Evolutionary conservation across 2,797 vertebrate genomes (phyloP).

Genomic region (Eulemur albifrons): DNA sequence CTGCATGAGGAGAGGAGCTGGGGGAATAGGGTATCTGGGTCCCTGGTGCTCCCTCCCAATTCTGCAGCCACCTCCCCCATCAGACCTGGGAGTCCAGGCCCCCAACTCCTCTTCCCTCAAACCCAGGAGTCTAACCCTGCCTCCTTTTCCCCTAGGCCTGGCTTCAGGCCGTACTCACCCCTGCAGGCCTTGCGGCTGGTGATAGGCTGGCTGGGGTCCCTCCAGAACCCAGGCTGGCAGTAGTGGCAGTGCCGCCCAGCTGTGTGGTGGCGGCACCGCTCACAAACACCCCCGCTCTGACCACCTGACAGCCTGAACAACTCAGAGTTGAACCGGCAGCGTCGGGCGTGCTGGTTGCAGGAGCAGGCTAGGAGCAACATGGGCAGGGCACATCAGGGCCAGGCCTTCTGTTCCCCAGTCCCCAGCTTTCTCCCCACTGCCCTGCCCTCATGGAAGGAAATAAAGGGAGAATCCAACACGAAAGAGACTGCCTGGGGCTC

Average conservation of each 20-base stretch:
- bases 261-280: conserved; percentile 93
- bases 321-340: conserved; percentile 94
- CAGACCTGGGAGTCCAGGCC: too few relatives aligned
- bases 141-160: not conserved
- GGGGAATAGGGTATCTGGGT: not conserved
- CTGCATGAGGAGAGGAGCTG: conserved; percentile 72
- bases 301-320: conserved; percentile 92
- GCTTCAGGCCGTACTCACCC: conserved; percentile 85
- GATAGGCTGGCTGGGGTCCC: conserved; percentile 88
- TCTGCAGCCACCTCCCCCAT: not conserved
- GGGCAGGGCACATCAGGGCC: not conserved
- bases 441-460: not conserved
- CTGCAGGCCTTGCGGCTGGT: conserved; percentile 91
- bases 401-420: fast-evolving
- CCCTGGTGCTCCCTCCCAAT: not conserved
- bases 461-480: fast-evolving
- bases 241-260: conserved; percentile 94
- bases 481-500: not conserved
- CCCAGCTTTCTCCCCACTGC: not conserved
- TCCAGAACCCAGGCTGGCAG: conserved; percentile 91
- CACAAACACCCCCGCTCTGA: conserved; percentile 91
- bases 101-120: not conserved
- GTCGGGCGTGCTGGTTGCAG: conserved; percentile 91
- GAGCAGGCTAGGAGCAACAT: conserved; percentile 86
- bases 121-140: too few relatives aligned